Percentiles rank a stretch among this genome's conserved stretches.
phyloP scores from a whole-genome alignment of 2,888 invertebrate genomes.

The Mythimna lalbum region DNA sequence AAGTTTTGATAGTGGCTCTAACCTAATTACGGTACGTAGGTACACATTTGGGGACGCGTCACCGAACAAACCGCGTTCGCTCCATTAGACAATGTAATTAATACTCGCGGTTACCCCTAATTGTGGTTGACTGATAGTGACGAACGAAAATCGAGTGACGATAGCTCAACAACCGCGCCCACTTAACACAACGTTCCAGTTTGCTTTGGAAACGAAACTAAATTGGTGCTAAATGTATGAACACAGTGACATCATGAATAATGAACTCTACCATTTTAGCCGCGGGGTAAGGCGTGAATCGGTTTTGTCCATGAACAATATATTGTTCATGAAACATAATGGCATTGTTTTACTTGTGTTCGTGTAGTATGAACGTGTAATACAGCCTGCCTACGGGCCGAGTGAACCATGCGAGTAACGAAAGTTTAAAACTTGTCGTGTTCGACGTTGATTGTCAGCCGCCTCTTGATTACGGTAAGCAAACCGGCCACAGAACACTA shows the following conservation, averaged over 20 bases:
- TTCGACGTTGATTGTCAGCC: conserved; percentile 61
- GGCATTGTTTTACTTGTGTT: conserved; percentile 79
- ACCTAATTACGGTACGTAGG: conserved; percentile 71
- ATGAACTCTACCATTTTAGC: conserved; percentile 73
- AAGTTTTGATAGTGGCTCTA: conserved; percentile 64
- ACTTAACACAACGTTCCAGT: conserved; percentile 68
- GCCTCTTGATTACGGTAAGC: conserved; percentile 73
- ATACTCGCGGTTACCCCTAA: conserved; percentile 87
- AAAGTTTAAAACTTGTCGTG: conserved; percentile 63
- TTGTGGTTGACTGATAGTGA: conserved; percentile 84
- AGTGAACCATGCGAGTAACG: conserved; percentile 57
- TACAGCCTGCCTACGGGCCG: conserved; percentile 49
- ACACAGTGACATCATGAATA: conserved; percentile 79
- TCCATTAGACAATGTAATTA: conserved; percentile 90
- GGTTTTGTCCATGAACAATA: conserved; percentile 75
- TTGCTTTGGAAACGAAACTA: conserved; percentile 75
- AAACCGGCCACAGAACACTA: conserved; percentile 75
- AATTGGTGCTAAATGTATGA: conserved; percentile 76
- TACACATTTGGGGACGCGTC: conserved; percentile 78
- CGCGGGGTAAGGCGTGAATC: conserved; percentile 68
- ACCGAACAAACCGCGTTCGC: conserved; percentile 79
- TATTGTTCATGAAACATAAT: conserved; percentile 80
- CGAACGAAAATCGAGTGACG: conserved; percentile 78
- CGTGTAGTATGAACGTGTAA: conserved; percentile 65
- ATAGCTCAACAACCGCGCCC: conserved; percentile 83